Evolutionary conservation across 2,888 invertebrate genomes (phyloP).

Genomic region (Thyatira batis): DNA sequence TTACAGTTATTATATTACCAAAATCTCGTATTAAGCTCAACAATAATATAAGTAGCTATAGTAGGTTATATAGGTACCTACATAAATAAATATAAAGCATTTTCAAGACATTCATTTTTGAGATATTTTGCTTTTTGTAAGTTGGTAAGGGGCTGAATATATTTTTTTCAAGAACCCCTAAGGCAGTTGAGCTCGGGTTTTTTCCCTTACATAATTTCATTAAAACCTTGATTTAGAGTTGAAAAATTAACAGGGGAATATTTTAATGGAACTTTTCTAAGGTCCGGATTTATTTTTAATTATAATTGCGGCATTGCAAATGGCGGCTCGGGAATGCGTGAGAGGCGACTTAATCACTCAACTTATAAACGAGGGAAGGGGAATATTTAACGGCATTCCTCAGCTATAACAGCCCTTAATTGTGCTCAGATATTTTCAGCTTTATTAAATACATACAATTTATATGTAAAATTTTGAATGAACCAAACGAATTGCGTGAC

Average conservation of each 20-base stretch:
- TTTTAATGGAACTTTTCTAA: slow-evolving; percentile 53
- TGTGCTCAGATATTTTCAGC: slow-evolving; percentile 67
- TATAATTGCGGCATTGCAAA: slow-evolving; percentile 70
- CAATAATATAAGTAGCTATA: too few relatives aligned
- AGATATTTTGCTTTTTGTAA: too few relatives aligned
- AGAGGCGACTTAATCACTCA: slow-evolving; percentile 74
- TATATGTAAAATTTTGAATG: slow-evolving; percentile 50
- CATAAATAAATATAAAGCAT: too few relatives aligned
- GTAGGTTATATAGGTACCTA: too few relatives aligned
- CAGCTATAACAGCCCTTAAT: slow-evolving; percentile 72
- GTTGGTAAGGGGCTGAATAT: too few relatives aligned
- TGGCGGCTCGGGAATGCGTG: slow-evolving; percentile 65
- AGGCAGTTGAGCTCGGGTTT: slow-evolving; percentile 12
- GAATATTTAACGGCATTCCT: slow-evolving; percentile 57
- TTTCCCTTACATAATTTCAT: slow-evolving; percentile 14
- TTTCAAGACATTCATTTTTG: too few relatives aligned
- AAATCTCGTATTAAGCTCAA: too few relatives aligned
- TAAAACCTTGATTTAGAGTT: slow-evolving; percentile 34
- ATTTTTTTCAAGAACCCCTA: slow-evolving; percentile 14
- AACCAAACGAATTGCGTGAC: slow-evolving; percentile 43
- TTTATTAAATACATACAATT: slow-evolving; percentile 66
- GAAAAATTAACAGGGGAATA: slow-evolving; percentile 46
- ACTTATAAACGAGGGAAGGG: slow-evolving; percentile 63
- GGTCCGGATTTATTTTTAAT: slow-evolving; percentile 75
- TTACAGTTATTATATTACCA: too few relatives aligned